Evolutionary conservation across 2,113 vertebrate genomes (phyloP).

Genomic region (Rutilus rutilus): DNA sequence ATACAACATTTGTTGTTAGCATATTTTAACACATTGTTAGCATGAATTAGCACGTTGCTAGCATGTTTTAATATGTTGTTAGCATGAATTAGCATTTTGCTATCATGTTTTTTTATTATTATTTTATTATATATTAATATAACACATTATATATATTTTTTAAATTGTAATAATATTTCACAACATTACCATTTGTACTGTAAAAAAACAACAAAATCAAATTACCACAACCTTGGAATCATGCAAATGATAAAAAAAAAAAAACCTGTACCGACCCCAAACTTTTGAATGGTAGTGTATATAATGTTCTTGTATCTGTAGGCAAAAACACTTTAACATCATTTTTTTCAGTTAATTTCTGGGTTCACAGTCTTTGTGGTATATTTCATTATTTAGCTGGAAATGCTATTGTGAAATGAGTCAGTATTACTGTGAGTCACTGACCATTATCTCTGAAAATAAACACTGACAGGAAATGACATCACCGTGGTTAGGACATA

Average conservation of each 20-base stretch:
- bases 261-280: neutral
- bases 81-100: no score
- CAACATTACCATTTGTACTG: neutral
- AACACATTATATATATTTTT: no score
- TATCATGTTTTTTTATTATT: no score
- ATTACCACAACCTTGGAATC: neutral
- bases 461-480: slow-evolving; percentile 50
- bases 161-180: neutral
- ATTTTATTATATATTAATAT: no score
- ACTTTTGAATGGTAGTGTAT: neutral
- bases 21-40: no score
- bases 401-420: slow-evolving; percentile 9
- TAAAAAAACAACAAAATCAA: neutral
- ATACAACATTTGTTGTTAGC: no score
- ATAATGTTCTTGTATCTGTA: neutral
- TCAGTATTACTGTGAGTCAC: slow-evolving; percentile 39
- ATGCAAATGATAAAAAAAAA: neutral
- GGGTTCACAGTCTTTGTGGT: neutral
- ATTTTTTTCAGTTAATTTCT: neutral
- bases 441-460: slow-evolving; percentile 21
- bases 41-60: no score
- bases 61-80: no score
- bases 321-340: neutral
- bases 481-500: neutral
- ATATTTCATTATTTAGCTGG: neutral